Evolutionary conservation across 1,140 invertebrate species (phyloP), one percentile per base, ranked within the genome.

Genomic region (Rhagoletis zephyria): DNA sequence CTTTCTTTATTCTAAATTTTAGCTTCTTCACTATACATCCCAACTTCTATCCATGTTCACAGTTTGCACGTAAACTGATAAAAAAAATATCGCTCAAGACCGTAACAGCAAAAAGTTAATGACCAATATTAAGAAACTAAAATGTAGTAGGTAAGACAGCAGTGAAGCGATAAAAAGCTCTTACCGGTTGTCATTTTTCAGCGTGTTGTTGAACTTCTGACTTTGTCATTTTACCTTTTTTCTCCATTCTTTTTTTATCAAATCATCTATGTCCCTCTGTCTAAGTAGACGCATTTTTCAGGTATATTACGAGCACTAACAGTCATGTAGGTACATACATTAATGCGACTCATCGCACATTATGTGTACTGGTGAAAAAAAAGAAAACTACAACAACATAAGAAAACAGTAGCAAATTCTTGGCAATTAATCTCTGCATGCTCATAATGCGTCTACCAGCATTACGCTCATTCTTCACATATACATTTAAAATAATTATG

Each of bases 361-460:
- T 63, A 14, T 63, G 61, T 63, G 61, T 63, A 63, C 61, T 63
- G 61, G 16, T 4, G 16, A 63, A 63, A 63, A 12, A 63, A 63
- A 14, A 63, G 4, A 63, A 63, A 63, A 63, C 14, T 48, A 42
- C 67, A 14, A 74, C 67, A 74, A 56, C 51, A 56, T 63, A 14
- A 4, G 61, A 9, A 56, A 56, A 81, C 45, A 81, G 74, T 81
- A 81, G 74, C 74, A 81, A 81, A 81, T 81, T 81, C 74, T 81
- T 81, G 74, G 74, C 74, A 81, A 81, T 81, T 81, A 81, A 81
- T 81, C 74, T 81, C 16, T 56, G 74, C 74, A 81, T 81, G 74
- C 74, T 81, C 74, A 81, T 30, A 56, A 81, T 48, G 48, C 48
- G 74, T 81, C 74, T 81, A 30, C 74, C 74, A 81, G 19, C 74